Evolutionary conservation across 2,888 invertebrate species (phyloP).

Genomic region (Mactromeris polynyma): DNA sequence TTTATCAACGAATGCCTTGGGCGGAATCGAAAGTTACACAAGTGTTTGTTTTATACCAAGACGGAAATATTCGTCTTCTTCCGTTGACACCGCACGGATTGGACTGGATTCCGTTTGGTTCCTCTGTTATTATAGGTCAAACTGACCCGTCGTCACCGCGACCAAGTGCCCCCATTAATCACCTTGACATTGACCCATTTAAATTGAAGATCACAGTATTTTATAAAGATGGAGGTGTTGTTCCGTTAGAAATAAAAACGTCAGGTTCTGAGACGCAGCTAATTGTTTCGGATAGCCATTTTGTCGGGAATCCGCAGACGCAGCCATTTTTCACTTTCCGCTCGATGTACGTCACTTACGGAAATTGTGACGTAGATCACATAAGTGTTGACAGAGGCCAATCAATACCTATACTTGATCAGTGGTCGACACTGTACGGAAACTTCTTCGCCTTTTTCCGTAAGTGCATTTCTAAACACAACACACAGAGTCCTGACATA

Average conservation of each 20-base stretch:
- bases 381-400: slow-evolving; percentile 67
- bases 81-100: slow-evolving; percentile 75
- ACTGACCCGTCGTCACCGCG: slow-evolving; percentile 60
- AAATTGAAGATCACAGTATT: slow-evolving; percentile 58
- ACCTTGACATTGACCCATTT: slow-evolving; percentile 68
- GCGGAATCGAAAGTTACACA: slow-evolving; percentile 67
- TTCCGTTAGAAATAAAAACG: slow-evolving; percentile 43
- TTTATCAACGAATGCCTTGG: slow-evolving; percentile 74
- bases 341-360: slow-evolving; percentile 75
- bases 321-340: slow-evolving; percentile 71
- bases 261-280: slow-evolving; percentile 49
- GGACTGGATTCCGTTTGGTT: slow-evolving; percentile 81
- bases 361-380: slow-evolving; percentile 74
- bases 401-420: slow-evolving; percentile 48
- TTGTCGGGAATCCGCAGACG: neutral
- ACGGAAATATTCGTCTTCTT: slow-evolving; percentile 75
- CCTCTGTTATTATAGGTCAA: slow-evolving; percentile 76
- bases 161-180: slow-evolving; percentile 71
- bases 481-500: slow-evolving; percentile 56
- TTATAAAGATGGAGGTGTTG: slow-evolving; percentile 65
- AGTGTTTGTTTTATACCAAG: slow-evolving; percentile 78
- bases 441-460: slow-evolving; percentile 75
- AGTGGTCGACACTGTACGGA: slow-evolving; percentile 67
- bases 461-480: slow-evolving; percentile 76
- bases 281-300: slow-evolving; percentile 36